Evolutionary conservation across 2,888 invertebrate species (phyloP), one percentile per base, ranked within the genome.

Genomic region (Clostera curtula): DNA sequence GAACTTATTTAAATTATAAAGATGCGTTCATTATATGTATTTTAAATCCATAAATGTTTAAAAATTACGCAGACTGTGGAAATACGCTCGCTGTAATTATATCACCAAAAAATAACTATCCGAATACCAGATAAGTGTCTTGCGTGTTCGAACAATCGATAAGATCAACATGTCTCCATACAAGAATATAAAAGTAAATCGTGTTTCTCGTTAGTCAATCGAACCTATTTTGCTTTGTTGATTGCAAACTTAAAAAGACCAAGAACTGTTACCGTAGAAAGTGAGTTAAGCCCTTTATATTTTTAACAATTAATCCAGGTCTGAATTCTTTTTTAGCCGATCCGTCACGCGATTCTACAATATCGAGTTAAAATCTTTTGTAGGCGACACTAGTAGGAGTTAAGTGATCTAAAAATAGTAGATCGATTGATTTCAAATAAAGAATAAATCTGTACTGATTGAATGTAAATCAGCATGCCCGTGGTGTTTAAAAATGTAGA

Each of bases 91-190:
- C n/a, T n/a, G n/a, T n/a, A n/a, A n/a, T n/a, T n/a, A n/a, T 16
- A 5, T 29, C 28, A 30, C 19, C 22, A 19, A 43, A 13, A 22
- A 18, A 22, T n/a, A 8, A 5, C 14, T 15, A 3, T 4, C 14
- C 13, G 5, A n/a, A 5, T 9, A 15, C 15, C 10, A 23, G 41
- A 46, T 41, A 29, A 38, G 49, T 46, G 6, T 23, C 12, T 31
- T 31, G 47, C 48, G 43, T 48, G 49, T 43, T 32, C 31, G 35
- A n/a, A 36, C 39, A 43, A 41, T 38, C 33, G 49, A 40, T 43
- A 31, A 31, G 12, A 49, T 48, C 35, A 29, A n/a, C 24, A 47
- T 48, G 48, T 42, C 34, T 25, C 17, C 11, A 17, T 36, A 45
- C 34, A 13, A 9, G 10, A 14, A n/a, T 15, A 10, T 15, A 23